Evolutionary conservation across 2,797 vertebrate species (phyloP).

Genomic region (Cryptoblepharus egeriae): DNA sequence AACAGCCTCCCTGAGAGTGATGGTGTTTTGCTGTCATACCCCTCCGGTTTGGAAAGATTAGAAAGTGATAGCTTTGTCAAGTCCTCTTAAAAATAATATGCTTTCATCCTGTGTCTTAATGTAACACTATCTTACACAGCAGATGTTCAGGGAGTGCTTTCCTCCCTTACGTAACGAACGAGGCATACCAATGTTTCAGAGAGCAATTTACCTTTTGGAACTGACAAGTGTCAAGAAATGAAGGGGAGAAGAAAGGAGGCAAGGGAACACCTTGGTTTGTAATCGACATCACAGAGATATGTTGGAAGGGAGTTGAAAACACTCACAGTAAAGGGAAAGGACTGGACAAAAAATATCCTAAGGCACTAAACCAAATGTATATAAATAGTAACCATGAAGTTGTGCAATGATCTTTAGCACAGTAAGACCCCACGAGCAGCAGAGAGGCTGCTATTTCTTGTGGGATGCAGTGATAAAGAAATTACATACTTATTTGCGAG

Average conservation of each 20-base stretch:
- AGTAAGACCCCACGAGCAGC: slow-evolving; percentile 65
- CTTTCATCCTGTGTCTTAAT: slow-evolving; percentile 61
- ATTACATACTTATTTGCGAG: slow-evolving; percentile 88
- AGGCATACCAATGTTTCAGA: slow-evolving; percentile 64
- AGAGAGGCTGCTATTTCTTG: slow-evolving; percentile 76
- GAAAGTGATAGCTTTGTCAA: slow-evolving; percentile 61
- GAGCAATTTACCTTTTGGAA: slow-evolving; percentile 66
- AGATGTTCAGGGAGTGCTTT: slow-evolving; percentile 63
- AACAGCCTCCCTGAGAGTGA: slow-evolving; percentile 41
- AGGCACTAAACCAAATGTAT: slow-evolving; percentile 62
- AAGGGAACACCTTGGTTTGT: slow-evolving; percentile 31
- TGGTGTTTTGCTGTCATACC: slow-evolving; percentile 15
- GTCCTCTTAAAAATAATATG: slow-evolving; percentile 68
- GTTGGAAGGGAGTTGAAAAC: slow-evolving; percentile 64
- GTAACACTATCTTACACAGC: slow-evolving; percentile 50
- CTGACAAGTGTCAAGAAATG: slow-evolving; percentile 71
- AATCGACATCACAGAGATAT: slow-evolving; percentile 53
- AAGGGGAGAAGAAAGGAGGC: neutral
- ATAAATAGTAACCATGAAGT: slow-evolving; percentile 63
- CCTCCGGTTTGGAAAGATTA: slow-evolving; percentile 48
- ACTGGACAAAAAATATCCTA: slow-evolving; percentile 19
- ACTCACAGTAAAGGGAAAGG: slow-evolving; percentile 10
- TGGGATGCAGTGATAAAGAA: slow-evolving; percentile 83
- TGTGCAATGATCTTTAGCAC: slow-evolving; percentile 65
- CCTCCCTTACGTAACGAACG: slow-evolving; percentile 58